Conservation (phyloP, 1,140 invertebrate genomes). For the Drosophila elegans region DNA sequence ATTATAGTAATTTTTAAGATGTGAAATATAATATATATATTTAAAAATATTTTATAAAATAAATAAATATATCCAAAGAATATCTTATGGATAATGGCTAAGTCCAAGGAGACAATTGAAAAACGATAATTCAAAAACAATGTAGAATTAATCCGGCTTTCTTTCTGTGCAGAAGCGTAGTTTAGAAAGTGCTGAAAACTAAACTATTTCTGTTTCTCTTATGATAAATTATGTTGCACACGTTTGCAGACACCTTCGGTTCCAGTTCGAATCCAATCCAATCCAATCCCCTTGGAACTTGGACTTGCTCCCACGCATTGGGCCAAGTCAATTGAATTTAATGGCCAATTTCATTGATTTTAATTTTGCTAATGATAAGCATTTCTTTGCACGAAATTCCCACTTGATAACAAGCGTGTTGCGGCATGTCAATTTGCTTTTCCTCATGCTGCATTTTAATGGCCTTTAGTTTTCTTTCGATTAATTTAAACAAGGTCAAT, state of each 20-base stretch:
- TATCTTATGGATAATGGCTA: no score
- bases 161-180: constrained; percentile 9
- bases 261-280: constrained; percentile 32
- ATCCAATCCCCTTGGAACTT: constrained; percentile 14
- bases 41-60: no score
- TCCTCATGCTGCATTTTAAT: constrained; percentile 66
- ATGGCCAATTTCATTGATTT: constrained; percentile 83
- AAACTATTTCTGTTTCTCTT: constrained; percentile 62
- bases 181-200: constrained; percentile 79
- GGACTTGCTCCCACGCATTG: constrained; percentile 44
- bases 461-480: constrained; percentile 60
- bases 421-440: constrained; percentile 78
- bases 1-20: no score
- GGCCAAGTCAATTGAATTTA: constrained; percentile 75
- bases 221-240: constrained; percentile 74
- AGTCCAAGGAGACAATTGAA: no score
- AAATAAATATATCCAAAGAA: no score
- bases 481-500: constrained; percentile 83
- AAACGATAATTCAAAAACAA: neutral
- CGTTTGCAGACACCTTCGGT: constrained; percentile 65
- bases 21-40: no score
- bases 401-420: constrained; percentile 60
- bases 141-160: neutral
- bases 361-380: constrained; percentile 83
- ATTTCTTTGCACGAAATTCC: constrained; percentile 71